phyloP scores from a whole-genome alignment of 37 sponge, comb jelly and placozoan genomes.

The Spongilla lacustris region DNA sequence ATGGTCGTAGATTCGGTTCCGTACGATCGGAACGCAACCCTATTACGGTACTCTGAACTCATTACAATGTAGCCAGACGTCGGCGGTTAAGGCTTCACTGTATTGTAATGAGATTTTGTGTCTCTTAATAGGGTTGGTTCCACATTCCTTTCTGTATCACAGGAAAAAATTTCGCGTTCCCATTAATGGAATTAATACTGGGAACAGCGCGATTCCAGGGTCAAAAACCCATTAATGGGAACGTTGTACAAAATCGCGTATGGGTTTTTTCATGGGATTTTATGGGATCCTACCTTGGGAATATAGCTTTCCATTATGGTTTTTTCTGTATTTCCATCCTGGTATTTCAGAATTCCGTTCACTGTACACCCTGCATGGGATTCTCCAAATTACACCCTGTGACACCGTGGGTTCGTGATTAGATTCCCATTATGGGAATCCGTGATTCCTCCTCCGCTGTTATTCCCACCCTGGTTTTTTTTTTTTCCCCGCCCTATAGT shows the following conservation, averaged over 20 bases:
- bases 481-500: neutral
- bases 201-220: slow-evolving; percentile 5
- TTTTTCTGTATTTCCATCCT: neutral
- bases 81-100: too few species aligned
- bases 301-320: slow-evolving; percentile 1
- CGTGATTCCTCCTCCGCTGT: too few species aligned
- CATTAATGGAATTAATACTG: slow-evolving; percentile 9
- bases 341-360: neutral
- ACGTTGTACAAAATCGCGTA: slow-evolving; percentile 4
- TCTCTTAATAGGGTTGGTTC: too few species aligned
- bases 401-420: neutral
- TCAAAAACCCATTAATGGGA: slow-evolving; percentile 6
- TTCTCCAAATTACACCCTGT: slow-evolving; percentile 1
- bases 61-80: too few species aligned
- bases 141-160: too few species aligned
- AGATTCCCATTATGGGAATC: neutral
- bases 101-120: too few species aligned
- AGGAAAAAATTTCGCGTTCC: slow-evolving; percentile 18
- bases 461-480: too few species aligned
- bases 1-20: too few species aligned
- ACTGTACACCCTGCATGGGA: neutral
- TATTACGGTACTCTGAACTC: too few species aligned
- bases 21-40: too few species aligned
- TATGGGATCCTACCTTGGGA: slow-evolving; percentile 1
- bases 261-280: slow-evolving; percentile 1